Evolutionary conservation across 2,113 vertebrate genomes (phyloP), one percentile per base, ranked within the genome.

Genomic region (Nycticryphes semicollaris): DNA sequence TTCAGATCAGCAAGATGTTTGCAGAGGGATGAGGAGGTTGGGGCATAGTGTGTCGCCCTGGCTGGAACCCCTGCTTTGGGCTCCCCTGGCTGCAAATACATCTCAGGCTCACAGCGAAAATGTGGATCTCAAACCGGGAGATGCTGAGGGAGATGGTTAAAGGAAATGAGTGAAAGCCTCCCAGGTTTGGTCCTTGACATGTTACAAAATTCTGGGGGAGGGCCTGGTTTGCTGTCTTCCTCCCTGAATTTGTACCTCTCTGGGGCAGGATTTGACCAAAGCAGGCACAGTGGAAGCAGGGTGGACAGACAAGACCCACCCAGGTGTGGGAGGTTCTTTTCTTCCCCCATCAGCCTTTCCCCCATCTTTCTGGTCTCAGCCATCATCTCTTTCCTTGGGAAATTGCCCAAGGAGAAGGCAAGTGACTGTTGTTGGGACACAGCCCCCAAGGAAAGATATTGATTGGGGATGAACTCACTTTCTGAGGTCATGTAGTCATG

Each of bases 71-170:
- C 77, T 70, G 64, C 51, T 80, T 33, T 39, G 21, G 41, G 43
- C 12, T 68, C 8, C 25, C 15, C 2, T 0, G 0, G 47, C 81
- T 78, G 51, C 14, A 0, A 66, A 33, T 4, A 3, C 45, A 15
- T 13, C 50, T 33, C 3, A 1, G 25, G 30, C 7, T 88, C 28
- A 14, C 33, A 23, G 4, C 3, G 1, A 47, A 73, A 64, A 45
- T 2, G 7, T 28, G 41, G 23, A 22, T 75, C 62, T 57, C 33
- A 37, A 17, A 14, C 7, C 9, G n/a, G 27, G 15, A 18, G 43
- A 33, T 82, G 85, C 17, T 68, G 75, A 72, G 22, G 6, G 23
- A 75, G 21, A 24, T 39, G 24, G 33, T 30, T 59, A 64, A 80
- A 80, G 25, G 20, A 31, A 37, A 87, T 4, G 5, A 68, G 19